phyloP scores from a whole-genome alignment of 2,888 invertebrate genomes.

The Cosmorhoe ocellata region DNA sequence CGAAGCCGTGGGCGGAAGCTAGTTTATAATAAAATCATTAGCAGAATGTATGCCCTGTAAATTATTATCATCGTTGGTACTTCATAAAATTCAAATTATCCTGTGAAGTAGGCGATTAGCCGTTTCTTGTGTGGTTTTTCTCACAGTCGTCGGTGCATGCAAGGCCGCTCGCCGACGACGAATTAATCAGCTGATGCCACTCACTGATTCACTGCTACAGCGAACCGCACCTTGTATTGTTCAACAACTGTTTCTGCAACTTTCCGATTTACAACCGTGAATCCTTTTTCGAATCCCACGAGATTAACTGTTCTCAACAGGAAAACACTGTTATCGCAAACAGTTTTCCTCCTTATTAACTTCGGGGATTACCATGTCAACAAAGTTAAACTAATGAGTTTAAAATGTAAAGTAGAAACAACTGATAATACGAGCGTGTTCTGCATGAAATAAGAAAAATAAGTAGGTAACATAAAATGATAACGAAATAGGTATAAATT shows the following conservation, averaged over 20 bases:
- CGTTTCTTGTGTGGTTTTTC: conserved; percentile 56
- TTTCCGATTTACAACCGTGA: conserved; percentile 37
- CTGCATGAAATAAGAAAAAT: conserved; percentile 4
- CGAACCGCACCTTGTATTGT: conserved; percentile 58
- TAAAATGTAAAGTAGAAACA: conserved; percentile 3
- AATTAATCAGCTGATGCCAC: conserved; percentile 72
- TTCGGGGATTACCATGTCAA: conserved; percentile 26
- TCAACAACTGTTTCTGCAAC: conserved; percentile 52
- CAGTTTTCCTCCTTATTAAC: conserved; percentile 24
- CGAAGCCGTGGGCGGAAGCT: too few relatives aligned
- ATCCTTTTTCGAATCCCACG: conserved; percentile 32
- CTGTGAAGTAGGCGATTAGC: conserved; percentile 53
- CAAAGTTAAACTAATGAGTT: conserved; percentile 11
- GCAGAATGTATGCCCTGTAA: not conserved
- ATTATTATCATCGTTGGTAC: conserved; percentile 10
- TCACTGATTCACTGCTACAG: conserved; percentile 58
- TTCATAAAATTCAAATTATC: conserved; percentile 39
- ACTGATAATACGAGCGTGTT: conserved; percentile 3
- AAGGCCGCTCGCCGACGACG: conserved; percentile 59
- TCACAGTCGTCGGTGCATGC: conserved; percentile 57
- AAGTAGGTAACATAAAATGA: conserved; percentile 22
- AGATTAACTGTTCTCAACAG: conserved; percentile 29
- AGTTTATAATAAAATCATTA: not conserved
- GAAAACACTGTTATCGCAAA: conserved; percentile 20
- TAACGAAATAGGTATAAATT: conserved; percentile 41